Conservation (phyloP, 2,113 vertebrate species). For the Neodontobutis hainanensis region DNA sequence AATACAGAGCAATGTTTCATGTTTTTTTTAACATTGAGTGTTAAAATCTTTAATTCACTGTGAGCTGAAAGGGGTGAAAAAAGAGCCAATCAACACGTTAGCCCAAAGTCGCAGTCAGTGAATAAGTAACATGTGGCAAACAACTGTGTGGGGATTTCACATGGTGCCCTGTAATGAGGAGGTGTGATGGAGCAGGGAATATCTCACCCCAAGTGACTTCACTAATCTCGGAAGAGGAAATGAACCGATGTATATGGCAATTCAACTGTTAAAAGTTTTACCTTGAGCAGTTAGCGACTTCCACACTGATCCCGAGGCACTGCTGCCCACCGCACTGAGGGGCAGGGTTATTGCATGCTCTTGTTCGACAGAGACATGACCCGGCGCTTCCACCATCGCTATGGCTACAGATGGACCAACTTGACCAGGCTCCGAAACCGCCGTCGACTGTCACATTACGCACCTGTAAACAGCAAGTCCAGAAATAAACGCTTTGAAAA, state of each 20-base stretch:
- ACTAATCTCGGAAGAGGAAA: no score
- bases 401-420: constrained; percentile 88
- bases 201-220: background rate
- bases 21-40: constrained; percentile 17
- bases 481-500: constrained; percentile 33
- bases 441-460: constrained; percentile 94
- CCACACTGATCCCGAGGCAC: constrained; percentile 89
- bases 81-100: constrained; percentile 35
- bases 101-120: constrained; percentile 7
- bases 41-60: constrained; percentile 6
- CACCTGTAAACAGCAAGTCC: constrained; percentile 69
- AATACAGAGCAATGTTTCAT: background rate
- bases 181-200: constrained; percentile 2
- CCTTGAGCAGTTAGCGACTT: constrained; percentile 97
- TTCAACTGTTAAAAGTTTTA: constrained; percentile 48
- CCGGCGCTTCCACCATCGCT: constrained; percentile 82
- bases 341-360: constrained; percentile 87
- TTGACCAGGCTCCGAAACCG: constrained; percentile 85
- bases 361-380: constrained; percentile 88
- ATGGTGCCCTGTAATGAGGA: background rate
- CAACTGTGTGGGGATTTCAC: background rate
- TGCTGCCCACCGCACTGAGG: constrained; percentile 90
- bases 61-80: constrained; percentile 10
- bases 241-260: background rate
- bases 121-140: background rate